Evolutionary conservation across 2,113 vertebrate genomes (phyloP).

Genomic region (Laticauda laticaudata): DNA sequence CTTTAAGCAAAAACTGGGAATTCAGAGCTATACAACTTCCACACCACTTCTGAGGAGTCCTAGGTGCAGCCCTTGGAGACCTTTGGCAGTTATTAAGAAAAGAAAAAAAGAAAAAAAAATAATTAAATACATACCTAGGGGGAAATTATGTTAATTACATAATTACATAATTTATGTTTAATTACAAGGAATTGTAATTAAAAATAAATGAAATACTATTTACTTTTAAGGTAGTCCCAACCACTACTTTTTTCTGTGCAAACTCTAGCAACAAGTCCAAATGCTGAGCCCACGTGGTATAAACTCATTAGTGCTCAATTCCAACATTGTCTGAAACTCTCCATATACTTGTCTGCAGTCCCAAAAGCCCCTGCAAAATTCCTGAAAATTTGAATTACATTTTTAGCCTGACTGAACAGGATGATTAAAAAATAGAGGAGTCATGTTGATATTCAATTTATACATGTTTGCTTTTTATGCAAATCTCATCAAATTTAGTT

Average conservation of each 20-base stretch:
- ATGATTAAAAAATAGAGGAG: background rate
- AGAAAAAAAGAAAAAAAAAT: background rate
- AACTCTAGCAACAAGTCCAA: background rate
- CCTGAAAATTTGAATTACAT: background rate
- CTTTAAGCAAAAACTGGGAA: background rate
- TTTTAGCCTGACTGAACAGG: background rate
- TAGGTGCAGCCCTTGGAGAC: background rate
- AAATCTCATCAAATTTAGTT: background rate
- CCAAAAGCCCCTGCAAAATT: background rate
- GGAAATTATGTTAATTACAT: background rate
- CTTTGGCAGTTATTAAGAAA: background rate
- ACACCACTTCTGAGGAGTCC: background rate
- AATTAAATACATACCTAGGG: background rate
- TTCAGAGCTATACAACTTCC: background rate
- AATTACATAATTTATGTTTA: too few relatives aligned
- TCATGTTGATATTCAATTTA: background rate
- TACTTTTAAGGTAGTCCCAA: background rate
- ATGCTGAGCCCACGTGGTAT: background rate
- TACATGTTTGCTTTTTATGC: background rate
- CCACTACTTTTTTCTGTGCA: background rate
- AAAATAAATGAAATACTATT: background rate
- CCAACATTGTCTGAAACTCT: background rate
- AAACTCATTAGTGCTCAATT: background rate
- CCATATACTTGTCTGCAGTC: background rate
- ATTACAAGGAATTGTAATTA: background rate